These are phyloP conservation scores for Tipula confusa DNA, from an alignment of 2,888 invertebrate species.

Conservation along the genomic window DNA sequence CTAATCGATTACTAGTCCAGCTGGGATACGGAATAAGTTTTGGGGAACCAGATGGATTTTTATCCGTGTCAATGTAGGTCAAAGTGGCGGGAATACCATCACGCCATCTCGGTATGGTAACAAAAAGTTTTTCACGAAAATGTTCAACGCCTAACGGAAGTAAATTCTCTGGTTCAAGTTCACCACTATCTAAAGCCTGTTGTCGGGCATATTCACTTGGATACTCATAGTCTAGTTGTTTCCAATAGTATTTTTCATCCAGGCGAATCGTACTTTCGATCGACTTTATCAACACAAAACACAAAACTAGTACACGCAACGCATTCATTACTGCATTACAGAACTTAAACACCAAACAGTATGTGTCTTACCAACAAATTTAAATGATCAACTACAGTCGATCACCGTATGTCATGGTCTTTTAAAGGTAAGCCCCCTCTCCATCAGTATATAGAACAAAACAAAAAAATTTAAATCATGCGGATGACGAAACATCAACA, in stretches of 20 bases:
- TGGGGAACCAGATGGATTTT: constrained; percentile 63
- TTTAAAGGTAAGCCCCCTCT: neutral
- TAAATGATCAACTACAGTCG: neutral
- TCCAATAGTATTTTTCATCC: constrained; percentile 72
- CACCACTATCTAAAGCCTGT: constrained; percentile 60
- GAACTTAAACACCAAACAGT: neutral
- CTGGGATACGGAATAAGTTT: constrained; percentile 73
- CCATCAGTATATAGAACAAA: neutral
- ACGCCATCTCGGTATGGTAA: constrained; percentile 76
- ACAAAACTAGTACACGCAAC: neutral
- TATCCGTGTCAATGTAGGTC: constrained; percentile 70
- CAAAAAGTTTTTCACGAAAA: constrained; percentile 75
- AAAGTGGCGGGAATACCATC: constrained; percentile 77
- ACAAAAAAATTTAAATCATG: too few relatives aligned
- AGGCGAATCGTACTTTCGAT: constrained; percentile 50
- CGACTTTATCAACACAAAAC: neutral
- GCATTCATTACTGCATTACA: neutral
- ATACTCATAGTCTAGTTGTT: constrained; percentile 69
- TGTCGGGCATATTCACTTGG: constrained; percentile 59
- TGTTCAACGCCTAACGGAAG: constrained; percentile 79
- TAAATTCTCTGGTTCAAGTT: constrained; percentile 70
- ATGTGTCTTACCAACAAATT: neutral
- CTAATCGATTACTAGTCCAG: constrained; percentile 68
- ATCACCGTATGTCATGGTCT: neutral
- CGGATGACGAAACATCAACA: neutral